These are phyloP conservation scores for Scaptomyza cyrtandrae DNA, from an alignment of 2,888 invertebrate genomes.

Conservation along the genomic window DNA sequence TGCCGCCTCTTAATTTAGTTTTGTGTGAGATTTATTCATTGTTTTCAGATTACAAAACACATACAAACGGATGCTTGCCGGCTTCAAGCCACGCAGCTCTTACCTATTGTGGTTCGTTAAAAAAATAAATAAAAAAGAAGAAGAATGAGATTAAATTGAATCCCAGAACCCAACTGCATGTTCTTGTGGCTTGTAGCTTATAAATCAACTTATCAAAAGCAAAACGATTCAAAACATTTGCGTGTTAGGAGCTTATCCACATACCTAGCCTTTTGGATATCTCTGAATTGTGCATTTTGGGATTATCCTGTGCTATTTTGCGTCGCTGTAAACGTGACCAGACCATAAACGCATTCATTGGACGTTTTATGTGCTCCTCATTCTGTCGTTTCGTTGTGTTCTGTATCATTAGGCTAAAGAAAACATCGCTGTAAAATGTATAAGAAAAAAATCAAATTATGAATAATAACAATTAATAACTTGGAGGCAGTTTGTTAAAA, in stretches of 20 bases:
- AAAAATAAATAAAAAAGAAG: too few relatives aligned
- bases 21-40: slow-evolving; percentile 68
- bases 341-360: slow-evolving; percentile 99
- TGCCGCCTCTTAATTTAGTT: slow-evolving; percentile 79
- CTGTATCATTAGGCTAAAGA: slow-evolving; percentile 85
- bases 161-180: slow-evolving; percentile 19
- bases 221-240: background rate
- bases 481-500: background rate
- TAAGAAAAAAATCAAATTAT: background rate
- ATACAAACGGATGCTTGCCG: slow-evolving; percentile 29
- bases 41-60: slow-evolving; percentile 66
- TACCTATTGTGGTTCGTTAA: slow-evolving; percentile 47
- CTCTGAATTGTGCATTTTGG: slow-evolving; percentile 99
- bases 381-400: slow-evolving; percentile 86
- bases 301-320: slow-evolving; percentile 98
- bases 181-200: slow-evolving; percentile 17
- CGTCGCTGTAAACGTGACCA: slow-evolving; percentile 96
- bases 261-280: slow-evolving; percentile 96
- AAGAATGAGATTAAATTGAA: slow-evolving; percentile 17
- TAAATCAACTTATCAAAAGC: background rate
- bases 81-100: slow-evolving; percentile 4
- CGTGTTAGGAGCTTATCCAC: slow-evolving; percentile 72
- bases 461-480: too few relatives aligned
- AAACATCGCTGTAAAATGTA: slow-evolving; percentile 80
- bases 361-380: slow-evolving; percentile 96